Base-by-base conservation (phyloP, 1,140 invertebrate species). In the Drosophila sechellia region DNA sequence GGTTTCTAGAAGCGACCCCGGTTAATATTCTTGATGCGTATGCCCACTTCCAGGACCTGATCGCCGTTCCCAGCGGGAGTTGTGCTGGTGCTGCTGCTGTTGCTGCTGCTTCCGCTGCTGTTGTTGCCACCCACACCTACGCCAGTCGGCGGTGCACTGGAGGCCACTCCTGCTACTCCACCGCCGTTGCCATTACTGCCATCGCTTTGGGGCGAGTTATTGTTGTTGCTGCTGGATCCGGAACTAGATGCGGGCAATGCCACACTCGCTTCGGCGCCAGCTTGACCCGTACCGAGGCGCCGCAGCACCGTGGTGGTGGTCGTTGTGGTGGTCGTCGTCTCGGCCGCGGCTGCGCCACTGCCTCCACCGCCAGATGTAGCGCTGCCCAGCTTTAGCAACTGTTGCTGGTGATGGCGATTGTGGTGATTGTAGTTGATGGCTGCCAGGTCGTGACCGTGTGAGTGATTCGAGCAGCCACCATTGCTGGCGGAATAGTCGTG, bases 401-500 rank as follows among this genome's bases (percentile, higher is more conserved):
- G 83, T 50, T 87, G 84, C 79, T 87, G 79, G 43, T 87, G 83
- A 11, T 87, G 83, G 0, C 83, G 83, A 79, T 87, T 87, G 39
- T 87, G 83, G 43, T 87, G 83, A 49, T 87, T 87, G 60, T 87
- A 87, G 49, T 89, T 90, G 6, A 89, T 90, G 17, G 83, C 69
- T 8, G 85, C 74, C 53, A 87, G 35, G 50, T 89, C 70, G 31
- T 86, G 83, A 20, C 64, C 69, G 11, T 34, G 50, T 3, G 20
- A 60, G 6, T 55, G 64, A 17, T 43, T 61, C 12, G 52, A 72
- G 15, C 61, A 61, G 15, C 52, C 53, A 27, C 61, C 60, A 25
- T 58, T 68, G 37, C 78, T 90, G n/a, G 81, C 79, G 15, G 80
- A 53, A 72, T 92, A 96, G 91, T 98, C 97, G 90, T 97, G 96